Percentiles rank a stretch among this genome's conserved stretches.
These are phyloP conservation scores for Temnothorax unifasciatus DNA, from an alignment of 2,888 invertebrate genomes.

Conservation along the genomic window DNA sequence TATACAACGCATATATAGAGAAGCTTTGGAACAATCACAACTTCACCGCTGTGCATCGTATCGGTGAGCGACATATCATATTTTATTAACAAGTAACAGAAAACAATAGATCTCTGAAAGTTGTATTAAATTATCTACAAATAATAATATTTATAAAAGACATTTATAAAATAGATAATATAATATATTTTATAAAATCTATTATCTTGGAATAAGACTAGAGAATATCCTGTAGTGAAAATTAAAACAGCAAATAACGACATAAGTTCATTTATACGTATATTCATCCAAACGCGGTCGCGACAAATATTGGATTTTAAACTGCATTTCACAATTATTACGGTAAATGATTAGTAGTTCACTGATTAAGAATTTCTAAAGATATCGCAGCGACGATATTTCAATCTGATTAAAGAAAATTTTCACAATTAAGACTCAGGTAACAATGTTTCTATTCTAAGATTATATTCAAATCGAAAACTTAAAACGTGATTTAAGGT, in stretches of 20 bases:
- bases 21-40: background rate
- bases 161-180: background rate
- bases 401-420: slow-evolving; percentile 2
- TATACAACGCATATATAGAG: background rate
- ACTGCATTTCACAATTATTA: background rate
- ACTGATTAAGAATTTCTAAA: slow-evolving; percentile 14
- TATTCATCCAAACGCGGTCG: background rate
- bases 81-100: background rate
- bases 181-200: background rate
- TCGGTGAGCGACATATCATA: background rate
- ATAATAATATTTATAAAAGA: slow-evolving; percentile 1
- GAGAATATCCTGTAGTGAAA: background rate
- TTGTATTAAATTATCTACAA: background rate
- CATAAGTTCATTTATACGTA: background rate
- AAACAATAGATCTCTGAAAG: background rate
- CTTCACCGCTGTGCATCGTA: background rate
- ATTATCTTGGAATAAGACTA: background rate
- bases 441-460: background rate
- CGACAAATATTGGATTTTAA: background rate
- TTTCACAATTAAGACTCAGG: background rate
- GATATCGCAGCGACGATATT: background rate
- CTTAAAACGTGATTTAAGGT: background rate
- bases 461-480: background rate
- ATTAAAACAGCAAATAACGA: background rate
- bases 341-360: background rate